Evolutionary conservation across 2,888 invertebrate genomes (phyloP).

Genomic region (Lasioglossum villosulum): DNA sequence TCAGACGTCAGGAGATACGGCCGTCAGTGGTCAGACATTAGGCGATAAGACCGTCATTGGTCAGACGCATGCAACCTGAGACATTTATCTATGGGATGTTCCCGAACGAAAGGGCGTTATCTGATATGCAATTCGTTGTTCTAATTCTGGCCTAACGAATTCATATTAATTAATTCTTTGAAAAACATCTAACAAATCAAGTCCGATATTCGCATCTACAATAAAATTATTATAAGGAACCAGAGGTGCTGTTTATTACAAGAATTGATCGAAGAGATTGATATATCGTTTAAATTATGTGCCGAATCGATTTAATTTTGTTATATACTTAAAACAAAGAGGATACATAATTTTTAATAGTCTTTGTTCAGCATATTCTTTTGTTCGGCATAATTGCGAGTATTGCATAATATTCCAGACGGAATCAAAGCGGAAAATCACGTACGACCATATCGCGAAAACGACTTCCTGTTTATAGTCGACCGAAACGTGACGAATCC

Average conservation of each 20-base stretch:
- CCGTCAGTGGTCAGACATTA: slow-evolving; percentile 7
- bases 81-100: not conserved
- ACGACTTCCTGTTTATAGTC: not conserved
- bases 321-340: not conserved
- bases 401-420: not conserved
- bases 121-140: not conserved
- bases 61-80: slow-evolving; percentile 9
- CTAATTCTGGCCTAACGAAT: not conserved
- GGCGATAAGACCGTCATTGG: slow-evolving; percentile 6
- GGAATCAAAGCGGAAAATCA: not conserved
- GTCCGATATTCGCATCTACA: too few species aligned
- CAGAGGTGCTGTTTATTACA: not conserved
- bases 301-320: not conserved
- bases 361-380: too few species aligned
- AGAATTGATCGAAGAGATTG: not conserved
- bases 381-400: not conserved
- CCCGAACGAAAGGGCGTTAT: not conserved
- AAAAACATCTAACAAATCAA: too few species aligned
- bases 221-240: not conserved
- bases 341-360: not conserved
- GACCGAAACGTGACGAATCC: slow-evolving; percentile 17
- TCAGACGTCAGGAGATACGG: slow-evolving; percentile 16
- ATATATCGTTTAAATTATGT: not conserved
- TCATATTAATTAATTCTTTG: not conserved
- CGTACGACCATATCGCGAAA: not conserved